Evolutionary conservation across 1,140 invertebrate species (phyloP).

Genomic region (Hyphantria cunea): DNA sequence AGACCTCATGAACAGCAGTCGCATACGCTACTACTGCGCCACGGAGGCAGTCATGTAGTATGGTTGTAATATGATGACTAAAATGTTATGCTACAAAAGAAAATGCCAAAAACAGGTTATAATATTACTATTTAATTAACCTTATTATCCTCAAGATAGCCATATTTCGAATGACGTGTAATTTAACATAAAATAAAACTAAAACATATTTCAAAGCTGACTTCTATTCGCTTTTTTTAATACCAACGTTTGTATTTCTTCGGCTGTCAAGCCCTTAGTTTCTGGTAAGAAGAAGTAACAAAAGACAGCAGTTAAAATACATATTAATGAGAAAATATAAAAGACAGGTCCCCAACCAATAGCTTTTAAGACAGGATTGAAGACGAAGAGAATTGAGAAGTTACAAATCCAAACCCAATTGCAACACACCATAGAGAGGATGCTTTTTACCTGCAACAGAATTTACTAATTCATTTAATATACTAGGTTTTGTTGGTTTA

Average conservation of each 20-base stretch:
- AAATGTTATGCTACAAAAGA: no score
- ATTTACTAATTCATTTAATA: no score
- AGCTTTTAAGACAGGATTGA: conserved; percentile 60
- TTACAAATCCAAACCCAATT: conserved; percentile 62
- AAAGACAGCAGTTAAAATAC: conserved; percentile 78
- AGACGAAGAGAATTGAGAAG: conserved; percentile 61
- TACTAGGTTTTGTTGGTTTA: no score
- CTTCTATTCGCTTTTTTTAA: background rate
- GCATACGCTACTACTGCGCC: no score
- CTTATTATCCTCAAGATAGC: conserved; percentile 3
- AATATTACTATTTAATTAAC: no score
- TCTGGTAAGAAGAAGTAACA: conserved; percentile 84
- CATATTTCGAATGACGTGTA: background rate
- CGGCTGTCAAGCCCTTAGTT: conserved; percentile 84
- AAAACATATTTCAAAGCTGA: background rate
- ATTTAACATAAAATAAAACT: no score
- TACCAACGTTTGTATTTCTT: conserved; percentile 80
- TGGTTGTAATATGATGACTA: no score
- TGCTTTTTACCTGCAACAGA: conserved; percentile 54
- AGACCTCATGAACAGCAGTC: no score
- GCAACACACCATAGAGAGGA: conserved; percentile 50
- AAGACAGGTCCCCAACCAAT: conserved; percentile 81
- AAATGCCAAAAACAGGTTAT: no score
- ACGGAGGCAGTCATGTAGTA: no score
- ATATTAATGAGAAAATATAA: conserved; percentile 75